Conservation (phyloP, 2,113 vertebrate species). For the Ascaphus truei region DNA sequence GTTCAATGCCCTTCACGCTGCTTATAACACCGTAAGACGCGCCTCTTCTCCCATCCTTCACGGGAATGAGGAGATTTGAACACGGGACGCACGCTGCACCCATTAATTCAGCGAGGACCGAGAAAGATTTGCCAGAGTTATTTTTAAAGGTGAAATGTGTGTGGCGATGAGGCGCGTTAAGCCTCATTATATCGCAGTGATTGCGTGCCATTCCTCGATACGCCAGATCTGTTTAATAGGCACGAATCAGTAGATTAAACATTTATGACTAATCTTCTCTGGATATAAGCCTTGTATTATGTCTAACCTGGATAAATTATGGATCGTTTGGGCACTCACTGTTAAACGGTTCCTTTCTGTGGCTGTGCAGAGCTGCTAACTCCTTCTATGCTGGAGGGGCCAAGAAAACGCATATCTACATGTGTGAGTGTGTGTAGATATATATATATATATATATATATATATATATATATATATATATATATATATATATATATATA, state of each 20-base stretch:
- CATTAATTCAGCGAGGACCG: slow-evolving; percentile 31
- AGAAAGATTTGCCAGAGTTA: slow-evolving; percentile 38
- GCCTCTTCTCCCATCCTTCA: slow-evolving; percentile 31
- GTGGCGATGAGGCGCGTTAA: slow-evolving; percentile 36
- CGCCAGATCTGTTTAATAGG: slow-evolving; percentile 38
- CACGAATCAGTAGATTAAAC: slow-evolving; percentile 37
- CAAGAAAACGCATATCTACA: too few species aligned
- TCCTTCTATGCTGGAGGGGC: slow-evolving; percentile 15
- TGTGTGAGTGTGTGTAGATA: too few species aligned
- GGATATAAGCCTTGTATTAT: slow-evolving; percentile 36
- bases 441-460: too few species aligned
- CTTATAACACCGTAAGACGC: slow-evolving; percentile 28
- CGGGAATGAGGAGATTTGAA: slow-evolving; percentile 34
- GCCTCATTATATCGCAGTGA: slow-evolving; percentile 34
- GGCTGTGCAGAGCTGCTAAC: slow-evolving; percentile 25
- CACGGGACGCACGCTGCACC: slow-evolving; percentile 30
- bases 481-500: too few species aligned
- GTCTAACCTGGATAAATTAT: slow-evolving; percentile 39
- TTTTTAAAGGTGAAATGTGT: slow-evolving; percentile 39
- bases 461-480: too few species aligned
- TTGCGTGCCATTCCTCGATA: slow-evolving; percentile 31
- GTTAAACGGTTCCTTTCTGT: slow-evolving; percentile 34
- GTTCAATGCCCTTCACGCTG: slow-evolving; percentile 38
- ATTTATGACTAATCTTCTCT: slow-evolving; percentile 38
- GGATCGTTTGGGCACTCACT: slow-evolving; percentile 36